phyloP scores from a whole-genome alignment of 2,113 vertebrate genomes.

The Phylloscopus whistleri region DNA sequence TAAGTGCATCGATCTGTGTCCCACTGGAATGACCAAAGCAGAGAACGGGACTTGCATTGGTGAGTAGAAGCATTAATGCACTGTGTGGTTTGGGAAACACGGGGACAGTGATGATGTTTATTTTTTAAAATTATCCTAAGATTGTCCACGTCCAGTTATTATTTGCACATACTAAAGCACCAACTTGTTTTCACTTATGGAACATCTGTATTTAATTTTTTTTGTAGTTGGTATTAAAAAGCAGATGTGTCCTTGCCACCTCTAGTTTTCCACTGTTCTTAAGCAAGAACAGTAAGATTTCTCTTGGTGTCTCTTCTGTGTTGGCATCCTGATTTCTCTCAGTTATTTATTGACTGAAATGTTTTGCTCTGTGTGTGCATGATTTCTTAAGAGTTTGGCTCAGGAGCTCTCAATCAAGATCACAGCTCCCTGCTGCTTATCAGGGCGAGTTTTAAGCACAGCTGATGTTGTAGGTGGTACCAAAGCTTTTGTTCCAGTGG shows the following conservation, averaged over 20 bases:
- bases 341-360: neutral
- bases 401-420: neutral
- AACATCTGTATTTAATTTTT: neutral
- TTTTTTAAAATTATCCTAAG: neutral
- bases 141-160: neutral
- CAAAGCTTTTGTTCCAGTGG: neutral
- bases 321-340: neutral
- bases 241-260: neutral
- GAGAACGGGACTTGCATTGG: conserved; percentile 90
- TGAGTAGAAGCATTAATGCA: conserved; percentile 66
- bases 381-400: neutral
- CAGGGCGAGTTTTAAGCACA: neutral
- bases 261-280: neutral
- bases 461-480: too few relatives aligned
- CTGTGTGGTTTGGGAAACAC: neutral
- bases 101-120: neutral
- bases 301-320: neutral
- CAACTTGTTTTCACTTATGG: neutral
- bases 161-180: neutral
- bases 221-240: neutral
- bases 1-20: conserved; percentile 93
- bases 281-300: neutral
- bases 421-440: neutral
- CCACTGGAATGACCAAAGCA: conserved; percentile 89
- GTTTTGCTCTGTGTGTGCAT: neutral